Evolutionary conservation across 2,888 invertebrate genomes (phyloP).

Genomic region (Anthrax anthrax): DNA sequence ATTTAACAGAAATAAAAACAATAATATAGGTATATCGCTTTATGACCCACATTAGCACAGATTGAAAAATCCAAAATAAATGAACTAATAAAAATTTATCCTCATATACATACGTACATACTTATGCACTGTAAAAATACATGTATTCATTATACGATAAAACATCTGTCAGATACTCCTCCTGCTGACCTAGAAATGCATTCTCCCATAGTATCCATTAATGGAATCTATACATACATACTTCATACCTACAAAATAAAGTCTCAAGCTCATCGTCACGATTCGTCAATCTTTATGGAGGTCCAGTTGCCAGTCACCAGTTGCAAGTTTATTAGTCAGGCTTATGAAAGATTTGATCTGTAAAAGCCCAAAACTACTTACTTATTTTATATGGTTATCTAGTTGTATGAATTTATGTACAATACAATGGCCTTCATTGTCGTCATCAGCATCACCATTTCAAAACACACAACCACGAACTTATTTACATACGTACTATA

Average conservation of each 20-base stretch:
- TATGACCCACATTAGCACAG: no score
- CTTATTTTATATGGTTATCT: no score
- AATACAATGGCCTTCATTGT: conserved; percentile 3
- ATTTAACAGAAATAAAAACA: no score
- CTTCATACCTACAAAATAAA: no score
- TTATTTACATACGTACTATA: background rate
- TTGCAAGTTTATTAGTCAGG: background rate
- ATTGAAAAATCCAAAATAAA: no score
- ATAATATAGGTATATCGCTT: no score
- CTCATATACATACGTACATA: no score
- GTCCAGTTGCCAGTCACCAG: background rate
- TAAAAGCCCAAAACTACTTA: no score
- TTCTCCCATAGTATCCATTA: background rate
- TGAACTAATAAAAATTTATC: no score
- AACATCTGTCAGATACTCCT: background rate
- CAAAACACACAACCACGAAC: background rate
- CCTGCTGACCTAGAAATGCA: background rate
- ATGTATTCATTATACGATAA: no score
- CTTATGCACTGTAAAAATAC: no score
- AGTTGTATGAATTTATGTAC: background rate
- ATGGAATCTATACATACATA: background rate
- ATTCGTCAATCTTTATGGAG: conserved; percentile 8
- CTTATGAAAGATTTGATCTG: background rate
- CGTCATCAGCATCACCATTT: background rate
- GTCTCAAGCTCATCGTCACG: conserved; percentile 9